Evolutionary conservation across 2,888 invertebrate species (phyloP).

Genomic region (Heliconius cydno): DNA sequence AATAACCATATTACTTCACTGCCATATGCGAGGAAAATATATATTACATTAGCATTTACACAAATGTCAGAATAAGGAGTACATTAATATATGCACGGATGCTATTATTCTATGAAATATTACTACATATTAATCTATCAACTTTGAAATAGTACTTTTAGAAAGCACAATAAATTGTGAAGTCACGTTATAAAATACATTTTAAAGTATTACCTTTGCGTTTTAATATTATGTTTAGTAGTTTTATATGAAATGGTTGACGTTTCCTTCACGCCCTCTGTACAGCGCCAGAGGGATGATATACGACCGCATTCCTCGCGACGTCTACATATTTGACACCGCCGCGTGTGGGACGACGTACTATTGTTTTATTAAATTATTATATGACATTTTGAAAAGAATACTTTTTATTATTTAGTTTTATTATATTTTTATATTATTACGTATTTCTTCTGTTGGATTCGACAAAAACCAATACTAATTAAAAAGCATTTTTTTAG

Average conservation of each 20-base stretch:
- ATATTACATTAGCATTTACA: not conserved
- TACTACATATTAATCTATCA: constrained; percentile 20
- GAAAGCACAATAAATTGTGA: not conserved
- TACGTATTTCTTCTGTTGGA: too few species aligned
- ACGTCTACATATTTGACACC: constrained; percentile 40
- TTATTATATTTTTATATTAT: not conserved
- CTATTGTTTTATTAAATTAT: constrained; percentile 18
- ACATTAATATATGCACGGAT: not conserved
- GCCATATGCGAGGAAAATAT: not conserved
- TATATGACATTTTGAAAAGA: not conserved
- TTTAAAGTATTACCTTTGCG: constrained; percentile 9
- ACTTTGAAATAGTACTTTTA: constrained; percentile 9
- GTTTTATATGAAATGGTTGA: constrained; percentile 21
- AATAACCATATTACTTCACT: too few species aligned
- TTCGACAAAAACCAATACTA: too few species aligned
- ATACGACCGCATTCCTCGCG: constrained; percentile 11
- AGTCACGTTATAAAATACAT: constrained; percentile 10
- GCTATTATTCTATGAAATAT: constrained; percentile 2
- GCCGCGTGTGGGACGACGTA: not conserved
- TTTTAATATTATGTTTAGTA: constrained; percentile 9
- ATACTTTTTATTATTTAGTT: not conserved
- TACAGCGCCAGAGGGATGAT: not conserved
- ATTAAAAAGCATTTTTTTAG: too few species aligned
- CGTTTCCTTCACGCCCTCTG: constrained; percentile 15
- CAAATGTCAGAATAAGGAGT: not conserved